Evolutionary conservation across 1,140 invertebrate species (phyloP).

Genomic region (Nomia melanderi): DNA sequence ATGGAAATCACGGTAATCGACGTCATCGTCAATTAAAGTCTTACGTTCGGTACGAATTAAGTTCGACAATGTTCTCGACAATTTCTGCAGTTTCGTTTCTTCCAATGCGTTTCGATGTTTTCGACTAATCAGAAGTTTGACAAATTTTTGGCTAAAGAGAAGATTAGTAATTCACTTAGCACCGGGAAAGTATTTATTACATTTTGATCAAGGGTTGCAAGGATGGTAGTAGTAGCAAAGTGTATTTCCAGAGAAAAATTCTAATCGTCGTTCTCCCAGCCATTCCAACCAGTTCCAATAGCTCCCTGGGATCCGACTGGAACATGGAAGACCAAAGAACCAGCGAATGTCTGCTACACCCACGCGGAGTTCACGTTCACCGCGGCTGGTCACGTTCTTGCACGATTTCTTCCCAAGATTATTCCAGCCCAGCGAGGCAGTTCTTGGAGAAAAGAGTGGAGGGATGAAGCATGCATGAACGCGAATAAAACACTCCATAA

Average conservation of each 20-base stretch:
- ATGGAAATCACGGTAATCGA: conserved; percentile 13
- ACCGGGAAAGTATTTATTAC: background rate
- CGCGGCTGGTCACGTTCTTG: conserved; percentile 7
- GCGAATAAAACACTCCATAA: background rate
- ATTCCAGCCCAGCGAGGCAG: background rate
- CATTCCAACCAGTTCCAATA: background rate
- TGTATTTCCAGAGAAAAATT: background rate
- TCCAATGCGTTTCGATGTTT: too few relatives aligned
- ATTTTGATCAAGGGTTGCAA: background rate
- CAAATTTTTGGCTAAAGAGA: too few relatives aligned
- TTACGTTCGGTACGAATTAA: too few relatives aligned
- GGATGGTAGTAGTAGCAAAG: too few relatives aligned
- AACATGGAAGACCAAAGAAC: conserved; percentile 32
- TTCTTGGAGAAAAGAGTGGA: background rate
- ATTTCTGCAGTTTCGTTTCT: too few relatives aligned
- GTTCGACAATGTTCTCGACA: too few relatives aligned
- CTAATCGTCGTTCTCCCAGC: background rate
- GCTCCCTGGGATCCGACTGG: background rate
- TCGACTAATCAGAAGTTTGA: too few relatives aligned
- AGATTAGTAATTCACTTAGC: too few relatives aligned
- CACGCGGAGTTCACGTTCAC: conserved; percentile 14
- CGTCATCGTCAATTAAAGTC: too few relatives aligned
- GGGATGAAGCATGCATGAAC: background rate
- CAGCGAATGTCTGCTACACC: conserved; percentile 16
- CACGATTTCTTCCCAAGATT: conserved; percentile 4